Percentiles rank a stretch among this genome's conserved stretches.
Evolutionary conservation across 2,113 vertebrate genomes (phyloP).

Genomic region (Bombycilla garrulus): DNA sequence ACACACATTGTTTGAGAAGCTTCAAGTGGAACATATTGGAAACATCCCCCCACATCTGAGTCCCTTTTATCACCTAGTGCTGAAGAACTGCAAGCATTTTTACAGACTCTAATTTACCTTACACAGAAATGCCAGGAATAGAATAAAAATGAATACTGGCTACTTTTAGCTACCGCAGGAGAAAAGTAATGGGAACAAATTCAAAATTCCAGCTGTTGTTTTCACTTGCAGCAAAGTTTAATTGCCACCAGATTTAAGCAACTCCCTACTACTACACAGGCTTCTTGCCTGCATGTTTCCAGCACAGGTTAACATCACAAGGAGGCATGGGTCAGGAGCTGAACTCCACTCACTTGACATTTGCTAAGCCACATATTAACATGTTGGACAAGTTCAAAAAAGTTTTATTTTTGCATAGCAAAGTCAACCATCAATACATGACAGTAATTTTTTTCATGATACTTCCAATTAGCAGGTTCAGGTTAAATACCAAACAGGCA

Average conservation of each 20-base stretch:
- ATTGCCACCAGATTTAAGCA: background rate
- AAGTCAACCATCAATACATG: fast-evolving
- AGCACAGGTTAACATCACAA: fast-evolving
- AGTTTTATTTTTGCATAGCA: background rate
- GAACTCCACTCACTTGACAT: background rate
- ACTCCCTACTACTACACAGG: fast-evolving
- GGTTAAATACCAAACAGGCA: background rate
- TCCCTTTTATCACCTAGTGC: background rate
- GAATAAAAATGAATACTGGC: background rate
- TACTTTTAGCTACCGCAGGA: background rate
- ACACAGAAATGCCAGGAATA: background rate
- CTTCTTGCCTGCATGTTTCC: background rate
- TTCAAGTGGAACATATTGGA: background rate
- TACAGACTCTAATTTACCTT: background rate
- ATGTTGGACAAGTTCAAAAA: fast-evolving
- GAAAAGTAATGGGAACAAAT: background rate
- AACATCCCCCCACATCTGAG: background rate
- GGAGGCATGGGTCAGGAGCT: fast-evolving
- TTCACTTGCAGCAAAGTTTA: background rate
- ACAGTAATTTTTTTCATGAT: background rate
- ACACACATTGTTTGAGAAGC: constrained; percentile 71
- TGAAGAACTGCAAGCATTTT: background rate
- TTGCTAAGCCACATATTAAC: background rate
- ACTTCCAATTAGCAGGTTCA: background rate
- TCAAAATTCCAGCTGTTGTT: background rate